Conservation (phyloP, 2,113 vertebrate genomes). For the Python bivittatus region DNA sequence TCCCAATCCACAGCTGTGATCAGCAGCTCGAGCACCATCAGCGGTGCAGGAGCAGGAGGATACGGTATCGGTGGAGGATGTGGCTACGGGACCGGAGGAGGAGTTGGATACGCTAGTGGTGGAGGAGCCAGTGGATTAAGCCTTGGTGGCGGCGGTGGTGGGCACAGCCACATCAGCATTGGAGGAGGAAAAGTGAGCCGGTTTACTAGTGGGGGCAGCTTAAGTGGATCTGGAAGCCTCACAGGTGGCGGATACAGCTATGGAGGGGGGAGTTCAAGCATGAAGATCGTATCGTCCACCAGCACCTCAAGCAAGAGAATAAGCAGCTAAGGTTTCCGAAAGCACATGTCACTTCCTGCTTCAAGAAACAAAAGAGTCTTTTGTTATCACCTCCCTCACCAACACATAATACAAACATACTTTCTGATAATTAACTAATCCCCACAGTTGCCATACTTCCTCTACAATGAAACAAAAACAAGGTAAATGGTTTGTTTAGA, state of each 20-base stretch:
- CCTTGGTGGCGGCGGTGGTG: background rate
- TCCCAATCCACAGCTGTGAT: slow-evolving; percentile 19
- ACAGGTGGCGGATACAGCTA: slow-evolving; percentile 5
- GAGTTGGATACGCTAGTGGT: background rate
- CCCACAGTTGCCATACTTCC: background rate
- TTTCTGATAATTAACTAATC: background rate
- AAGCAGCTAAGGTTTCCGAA: slow-evolving; percentile 6
- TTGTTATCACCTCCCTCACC: background rate
- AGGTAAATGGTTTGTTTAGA: background rate
- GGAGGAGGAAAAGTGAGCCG: slow-evolving; percentile 5
- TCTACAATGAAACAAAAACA: background rate
- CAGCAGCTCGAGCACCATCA: slow-evolving; percentile 20
- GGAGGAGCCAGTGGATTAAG: background rate
- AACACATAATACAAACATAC: background rate
- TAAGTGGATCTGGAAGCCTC: background rate
- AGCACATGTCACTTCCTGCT: background rate
- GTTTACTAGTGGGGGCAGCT: slow-evolving; percentile 12
- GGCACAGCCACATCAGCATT: background rate
- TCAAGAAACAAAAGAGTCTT: background rate
- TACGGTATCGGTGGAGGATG: background rate
- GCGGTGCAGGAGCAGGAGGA: background rate
- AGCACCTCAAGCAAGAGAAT: slow-evolving; percentile 17
- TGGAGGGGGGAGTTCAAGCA: background rate
- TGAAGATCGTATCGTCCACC: slow-evolving; percentile 5
- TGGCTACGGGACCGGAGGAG: background rate